Conservation (phyloP, 2,113 vertebrate genomes). For the Crotalus horridus region DNA sequence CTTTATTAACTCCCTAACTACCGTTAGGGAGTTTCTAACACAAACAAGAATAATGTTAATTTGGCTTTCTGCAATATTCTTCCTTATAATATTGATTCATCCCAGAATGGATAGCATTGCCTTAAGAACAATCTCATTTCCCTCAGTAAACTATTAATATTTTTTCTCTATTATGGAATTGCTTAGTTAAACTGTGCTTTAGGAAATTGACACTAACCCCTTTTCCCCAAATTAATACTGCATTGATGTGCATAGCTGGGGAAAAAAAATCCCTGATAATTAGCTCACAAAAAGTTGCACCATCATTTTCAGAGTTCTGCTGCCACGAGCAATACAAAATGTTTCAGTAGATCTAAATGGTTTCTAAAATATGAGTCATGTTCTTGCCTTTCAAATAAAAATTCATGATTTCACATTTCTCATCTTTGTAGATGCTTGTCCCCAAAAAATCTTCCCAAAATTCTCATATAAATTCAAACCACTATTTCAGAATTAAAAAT, state of each 20-base stretch:
- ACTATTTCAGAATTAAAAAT: background rate
- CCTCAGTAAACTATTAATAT: conserved; percentile 24
- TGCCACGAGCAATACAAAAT: background rate
- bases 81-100: conserved; percentile 28
- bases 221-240: background rate
- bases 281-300: background rate
- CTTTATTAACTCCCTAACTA: background rate
- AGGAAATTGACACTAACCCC: background rate
- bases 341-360: background rate
- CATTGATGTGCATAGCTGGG: background rate
- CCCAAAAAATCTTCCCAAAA: background rate
- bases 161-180: conserved; percentile 25
- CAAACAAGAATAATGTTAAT: conserved; percentile 30
- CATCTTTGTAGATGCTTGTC: background rate
- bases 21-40: conserved; percentile 38
- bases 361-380: background rate
- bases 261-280: background rate
- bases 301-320: background rate
- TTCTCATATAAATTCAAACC: background rate
- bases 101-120: conserved; percentile 3
- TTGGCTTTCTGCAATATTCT: conserved; percentile 32
- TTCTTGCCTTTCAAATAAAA: background rate
- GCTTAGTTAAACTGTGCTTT: conserved; percentile 35
- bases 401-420: background rate
- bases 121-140: conserved; percentile 22